Evolutionary conservation across 2,888 invertebrate genomes (phyloP), one percentile per base, ranked within the genome.

Genomic region (Drosophila trichaetosa): DNA sequence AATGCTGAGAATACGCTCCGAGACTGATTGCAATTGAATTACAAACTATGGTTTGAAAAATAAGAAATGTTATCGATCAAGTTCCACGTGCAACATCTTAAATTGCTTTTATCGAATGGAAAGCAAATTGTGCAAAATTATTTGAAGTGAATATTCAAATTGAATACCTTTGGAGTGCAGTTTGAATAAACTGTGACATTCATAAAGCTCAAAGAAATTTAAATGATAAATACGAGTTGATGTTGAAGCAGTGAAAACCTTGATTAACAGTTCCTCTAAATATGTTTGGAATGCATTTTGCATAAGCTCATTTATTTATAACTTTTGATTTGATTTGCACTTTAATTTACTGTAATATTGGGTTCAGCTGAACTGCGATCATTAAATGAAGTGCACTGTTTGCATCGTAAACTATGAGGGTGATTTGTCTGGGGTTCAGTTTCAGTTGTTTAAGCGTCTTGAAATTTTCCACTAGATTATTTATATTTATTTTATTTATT

Each of bases 391-490:
- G 21, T 36, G 8, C 33, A 11, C 10, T 38, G 29, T 53, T 38
- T 27, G 7, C 8, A 29, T 29, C 10, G n/a, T 52, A 46, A 58
- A 49, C 31, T 34, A 38, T 27, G 36, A 31, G 21, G 13, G 10
- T 24, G 18, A 62, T 53, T 40, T 70, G 48, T 54, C 69, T 60
- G 57, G 2, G 24, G 59, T 62, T 63, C 58, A 33, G 62, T 51
- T 62, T 57, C 48, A 33, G 40, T 53, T 61, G 42, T 42, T 51
- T 36, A 59, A 58, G 69, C 72, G 66, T 69, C 53, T 68, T 54
- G 49, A 79, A 77, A 74, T 75, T 89, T 87, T 89, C 82, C 82
- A 69, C 80, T 85, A 74, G 67, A 84, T 82, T 84, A 69, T 69
- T 74, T 69, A 11, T 33, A 33, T 33, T 33, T 33, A 33, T 33